These are phyloP conservation scores for Ia io DNA, from an alignment of 2,113 vertebrate species.

Conservation along the genomic window DNA sequence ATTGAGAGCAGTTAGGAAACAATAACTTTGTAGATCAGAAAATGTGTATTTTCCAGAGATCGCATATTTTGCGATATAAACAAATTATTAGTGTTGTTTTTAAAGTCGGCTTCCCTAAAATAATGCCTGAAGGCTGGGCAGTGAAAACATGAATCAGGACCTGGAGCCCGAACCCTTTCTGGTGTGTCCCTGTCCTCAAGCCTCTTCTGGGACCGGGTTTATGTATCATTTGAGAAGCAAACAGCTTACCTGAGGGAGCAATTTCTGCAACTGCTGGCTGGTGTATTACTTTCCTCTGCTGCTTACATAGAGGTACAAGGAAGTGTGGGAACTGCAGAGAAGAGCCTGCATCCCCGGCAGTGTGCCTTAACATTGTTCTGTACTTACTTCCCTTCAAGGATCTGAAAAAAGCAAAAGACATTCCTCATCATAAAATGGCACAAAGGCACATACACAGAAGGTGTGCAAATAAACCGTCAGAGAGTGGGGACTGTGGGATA, in stretches of 20 bases:
- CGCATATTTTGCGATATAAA: neutral
- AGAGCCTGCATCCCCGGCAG: neutral
- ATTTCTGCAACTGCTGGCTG: neutral
- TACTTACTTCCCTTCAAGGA: neutral
- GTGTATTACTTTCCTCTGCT: neutral
- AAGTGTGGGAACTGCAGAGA: neutral
- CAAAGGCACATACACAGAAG: neutral
- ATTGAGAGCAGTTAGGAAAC: neutral
- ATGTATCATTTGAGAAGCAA: neutral
- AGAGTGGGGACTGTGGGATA: neutral
- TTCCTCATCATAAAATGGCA: neutral
- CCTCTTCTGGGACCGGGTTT: neutral
- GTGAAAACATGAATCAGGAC: neutral
- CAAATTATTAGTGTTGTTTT: neutral
- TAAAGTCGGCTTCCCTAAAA: slow-evolving; percentile 6
- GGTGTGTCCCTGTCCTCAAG: neutral
- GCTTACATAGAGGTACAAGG: neutral
- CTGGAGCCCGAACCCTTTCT: neutral
- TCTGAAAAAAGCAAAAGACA: neutral
- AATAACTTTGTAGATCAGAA: neutral
- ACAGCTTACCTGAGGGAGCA: slow-evolving; percentile 1
- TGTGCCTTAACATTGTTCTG: neutral
- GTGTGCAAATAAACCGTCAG: neutral
- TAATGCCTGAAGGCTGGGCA: neutral
- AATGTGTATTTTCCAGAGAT: neutral